Conservation (phyloP, 2,797 vertebrate genomes). For the Takifugu ocellatus region DNA sequence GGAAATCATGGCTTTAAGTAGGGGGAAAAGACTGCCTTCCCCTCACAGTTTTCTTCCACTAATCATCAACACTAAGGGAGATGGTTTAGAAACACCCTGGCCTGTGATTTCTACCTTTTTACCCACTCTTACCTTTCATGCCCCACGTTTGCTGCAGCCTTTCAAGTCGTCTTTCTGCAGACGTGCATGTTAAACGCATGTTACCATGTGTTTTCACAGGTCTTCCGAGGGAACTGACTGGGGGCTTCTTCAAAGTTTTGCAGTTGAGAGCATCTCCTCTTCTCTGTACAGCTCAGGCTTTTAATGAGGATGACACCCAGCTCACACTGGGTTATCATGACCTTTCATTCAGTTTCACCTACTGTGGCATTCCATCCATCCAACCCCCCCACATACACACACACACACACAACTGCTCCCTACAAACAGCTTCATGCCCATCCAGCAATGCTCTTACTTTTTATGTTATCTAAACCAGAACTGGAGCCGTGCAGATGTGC, state of each 20-base stretch:
- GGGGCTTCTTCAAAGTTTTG: slow-evolving; percentile 70
- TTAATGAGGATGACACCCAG: slow-evolving; percentile 75
- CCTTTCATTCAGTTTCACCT: slow-evolving; percentile 65
- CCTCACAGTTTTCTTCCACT: slow-evolving; percentile 55
- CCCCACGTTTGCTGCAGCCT: slow-evolving; percentile 31
- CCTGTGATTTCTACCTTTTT: slow-evolving; percentile 26
- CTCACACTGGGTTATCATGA: slow-evolving; percentile 66
- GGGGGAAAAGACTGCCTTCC: slow-evolving; percentile 40
- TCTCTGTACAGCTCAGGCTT: slow-evolving; percentile 57
- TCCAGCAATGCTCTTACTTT: slow-evolving; percentile 40
- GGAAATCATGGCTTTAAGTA: slow-evolving; percentile 69
- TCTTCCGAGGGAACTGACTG: slow-evolving; percentile 70
- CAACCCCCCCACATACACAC: slow-evolving; percentile 9
- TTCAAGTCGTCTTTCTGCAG: slow-evolving; percentile 31
- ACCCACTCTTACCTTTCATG: slow-evolving; percentile 31
- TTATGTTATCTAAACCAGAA: slow-evolving; percentile 54
- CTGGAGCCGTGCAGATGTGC: slow-evolving; percentile 42
- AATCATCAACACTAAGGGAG: slow-evolving; percentile 56
- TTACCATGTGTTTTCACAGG: slow-evolving; percentile 72
- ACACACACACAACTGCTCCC: slow-evolving; percentile 17
- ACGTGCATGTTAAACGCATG: slow-evolving; percentile 66
- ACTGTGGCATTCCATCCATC: slow-evolving; percentile 34
- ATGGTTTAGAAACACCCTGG: slow-evolving; percentile 50
- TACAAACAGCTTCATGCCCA: slow-evolving; percentile 25
- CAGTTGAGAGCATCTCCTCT: slow-evolving; percentile 20